phyloP scores from a whole-genome alignment of 2,113 vertebrate species.

The Clupea harengus region DNA sequence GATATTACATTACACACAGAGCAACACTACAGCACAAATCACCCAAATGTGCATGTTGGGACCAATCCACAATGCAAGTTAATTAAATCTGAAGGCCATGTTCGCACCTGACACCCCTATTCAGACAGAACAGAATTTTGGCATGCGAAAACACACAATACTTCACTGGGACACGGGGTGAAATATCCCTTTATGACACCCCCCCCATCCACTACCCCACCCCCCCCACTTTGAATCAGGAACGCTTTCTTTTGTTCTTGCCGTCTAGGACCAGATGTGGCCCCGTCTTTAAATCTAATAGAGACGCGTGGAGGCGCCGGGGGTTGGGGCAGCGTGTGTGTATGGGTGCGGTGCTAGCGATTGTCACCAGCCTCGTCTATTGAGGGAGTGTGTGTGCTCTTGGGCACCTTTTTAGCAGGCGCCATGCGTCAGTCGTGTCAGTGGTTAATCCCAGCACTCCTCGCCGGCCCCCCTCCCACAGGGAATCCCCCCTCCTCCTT shows the following conservation, averaged over 20 bases:
- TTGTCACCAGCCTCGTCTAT: slow-evolving; percentile 49
- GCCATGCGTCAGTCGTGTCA: slow-evolving; percentile 74
- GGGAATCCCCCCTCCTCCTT: slow-evolving; percentile 59
- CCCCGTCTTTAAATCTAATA: slow-evolving; percentile 74
- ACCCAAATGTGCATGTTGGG: slow-evolving; percentile 65
- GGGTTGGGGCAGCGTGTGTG: slow-evolving; percentile 39
- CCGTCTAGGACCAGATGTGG: slow-evolving; percentile 71
- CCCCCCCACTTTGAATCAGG: slow-evolving; percentile 23
- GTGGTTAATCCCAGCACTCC: slow-evolving; percentile 70
- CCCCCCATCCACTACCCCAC: background rate
- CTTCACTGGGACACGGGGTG: slow-evolving; percentile 54
- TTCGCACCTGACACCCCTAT: slow-evolving; percentile 74
- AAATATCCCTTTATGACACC: slow-evolving; percentile 52
- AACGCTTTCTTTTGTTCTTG: slow-evolving; percentile 63
- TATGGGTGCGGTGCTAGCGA: slow-evolving; percentile 36
- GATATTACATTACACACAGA: background rate
- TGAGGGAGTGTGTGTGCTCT: slow-evolving; percentile 44
- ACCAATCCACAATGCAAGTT: slow-evolving; percentile 63
- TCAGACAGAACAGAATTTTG: slow-evolving; percentile 70
- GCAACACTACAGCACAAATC: background rate
- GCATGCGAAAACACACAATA: slow-evolving; percentile 65
- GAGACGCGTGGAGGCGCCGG: slow-evolving; percentile 48
- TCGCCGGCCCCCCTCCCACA: slow-evolving; percentile 12
- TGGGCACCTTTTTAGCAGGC: slow-evolving; percentile 69
- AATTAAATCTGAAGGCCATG: slow-evolving; percentile 62